A percentile compares a stretch with the other conserved stretches of the same genome.
phyloP scores from a whole-genome alignment of 2,797 vertebrate species.

The Buphagus erythrorhynchus region DNA sequence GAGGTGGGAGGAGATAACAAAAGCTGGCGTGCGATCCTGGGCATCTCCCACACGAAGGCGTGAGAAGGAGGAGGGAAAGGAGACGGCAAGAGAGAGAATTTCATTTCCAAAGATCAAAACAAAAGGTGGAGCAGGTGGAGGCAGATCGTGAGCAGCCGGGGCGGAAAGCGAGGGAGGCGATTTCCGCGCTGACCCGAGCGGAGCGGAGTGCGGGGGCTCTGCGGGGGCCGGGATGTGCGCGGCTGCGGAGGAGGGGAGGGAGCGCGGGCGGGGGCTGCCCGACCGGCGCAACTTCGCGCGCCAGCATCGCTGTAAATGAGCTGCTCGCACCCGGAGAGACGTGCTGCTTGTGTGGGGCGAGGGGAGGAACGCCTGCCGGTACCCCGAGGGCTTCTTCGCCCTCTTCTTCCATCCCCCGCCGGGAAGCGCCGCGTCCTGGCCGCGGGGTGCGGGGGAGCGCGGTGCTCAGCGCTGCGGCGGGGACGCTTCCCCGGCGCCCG shows the following conservation, averaged over 20 bases:
- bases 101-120: constrained; percentile 17
- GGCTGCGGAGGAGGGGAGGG: neutral
- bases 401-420: neutral
- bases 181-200: neutral
- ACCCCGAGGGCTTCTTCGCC: neutral
- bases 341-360: neutral
- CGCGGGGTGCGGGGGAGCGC: neutral
- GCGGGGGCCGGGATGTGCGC: neutral
- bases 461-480: neutral
- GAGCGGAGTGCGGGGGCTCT: neutral
- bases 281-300: neutral
- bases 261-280: neutral
- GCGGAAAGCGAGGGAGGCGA: neutral
- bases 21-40: neutral
- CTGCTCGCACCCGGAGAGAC: neutral
- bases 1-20: constrained; percentile 19
- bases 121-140: constrained; percentile 41
- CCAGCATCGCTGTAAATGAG: neutral
- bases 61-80: constrained; percentile 19
- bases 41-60: neutral
- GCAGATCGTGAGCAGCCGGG: neutral
- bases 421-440: neutral
- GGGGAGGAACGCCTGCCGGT: neutral
- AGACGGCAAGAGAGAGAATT: neutral
- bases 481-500: neutral